Conservation (phyloP, 2,888 invertebrate species). For the Hirtodrosophila cameraria region DNA sequence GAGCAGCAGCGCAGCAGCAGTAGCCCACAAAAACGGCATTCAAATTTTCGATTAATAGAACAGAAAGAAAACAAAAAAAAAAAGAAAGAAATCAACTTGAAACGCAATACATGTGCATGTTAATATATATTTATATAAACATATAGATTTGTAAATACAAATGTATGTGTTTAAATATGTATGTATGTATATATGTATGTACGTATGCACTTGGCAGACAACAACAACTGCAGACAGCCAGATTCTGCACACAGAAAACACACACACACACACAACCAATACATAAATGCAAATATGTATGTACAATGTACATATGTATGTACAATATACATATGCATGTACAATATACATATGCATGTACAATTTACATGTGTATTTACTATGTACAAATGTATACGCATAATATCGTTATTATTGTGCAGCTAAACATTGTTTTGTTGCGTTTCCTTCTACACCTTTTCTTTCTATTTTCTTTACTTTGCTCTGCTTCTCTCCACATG, state of each 20-base stretch:
- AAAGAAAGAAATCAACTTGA: slow-evolving; percentile 14
- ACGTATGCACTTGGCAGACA: slow-evolving; percentile 45
- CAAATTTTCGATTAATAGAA: slow-evolving; percentile 48
- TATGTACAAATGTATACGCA: slow-evolving; percentile 12
- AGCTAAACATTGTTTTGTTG: slow-evolving; percentile 37
- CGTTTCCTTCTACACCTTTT: slow-evolving; percentile 11
- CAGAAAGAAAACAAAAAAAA: slow-evolving; percentile 24
- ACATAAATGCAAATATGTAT: slow-evolving; percentile 21
- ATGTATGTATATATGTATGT: slow-evolving; percentile 7
- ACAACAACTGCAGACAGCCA: slow-evolving; percentile 45
- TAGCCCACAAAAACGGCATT: slow-evolving; percentile 38
- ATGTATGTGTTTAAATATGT: not conserved
- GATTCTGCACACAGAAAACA: slow-evolving; percentile 44
- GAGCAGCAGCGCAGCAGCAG: slow-evolving; percentile 18
- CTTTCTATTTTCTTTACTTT: slow-evolving; percentile 17
- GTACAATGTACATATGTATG: not conserved
- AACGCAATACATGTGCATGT: slow-evolving; percentile 28
- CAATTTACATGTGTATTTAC: too few species aligned
- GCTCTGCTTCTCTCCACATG: slow-evolving; percentile 40
- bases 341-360: slow-evolving; percentile 1
- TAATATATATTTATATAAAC: slow-evolving; percentile 1
- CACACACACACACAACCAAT: slow-evolving; percentile 23
- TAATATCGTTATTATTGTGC: slow-evolving; percentile 18
- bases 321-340: not conserved
- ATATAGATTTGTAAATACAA: not conserved